Conservation (phyloP, 1,140 invertebrate genomes). For the Eupristina koningsbergeri region DNA sequence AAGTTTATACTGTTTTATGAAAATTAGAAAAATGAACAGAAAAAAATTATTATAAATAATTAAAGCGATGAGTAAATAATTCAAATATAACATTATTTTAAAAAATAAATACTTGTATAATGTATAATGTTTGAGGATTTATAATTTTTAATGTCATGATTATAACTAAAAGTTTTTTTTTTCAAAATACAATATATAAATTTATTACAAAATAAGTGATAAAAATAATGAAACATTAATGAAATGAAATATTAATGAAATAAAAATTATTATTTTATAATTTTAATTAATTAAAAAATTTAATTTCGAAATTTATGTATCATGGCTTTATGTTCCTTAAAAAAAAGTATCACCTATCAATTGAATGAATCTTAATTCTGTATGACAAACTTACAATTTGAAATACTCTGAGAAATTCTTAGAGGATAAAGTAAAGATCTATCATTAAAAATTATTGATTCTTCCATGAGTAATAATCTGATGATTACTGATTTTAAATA, state of each 20-base stretch:
- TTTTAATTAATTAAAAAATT: too few species aligned
- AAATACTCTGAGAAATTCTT: neutral
- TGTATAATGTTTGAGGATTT: neutral
- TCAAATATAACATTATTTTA: neutral
- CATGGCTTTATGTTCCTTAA: neutral
- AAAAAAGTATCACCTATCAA: neutral
- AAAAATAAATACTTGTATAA: neutral
- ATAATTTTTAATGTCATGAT: neutral
- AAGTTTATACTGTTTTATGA: neutral
- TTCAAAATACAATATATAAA: too few species aligned
- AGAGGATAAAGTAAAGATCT: too few species aligned
- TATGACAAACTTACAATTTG: neutral
- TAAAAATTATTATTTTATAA: too few species aligned
- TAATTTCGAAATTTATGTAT: too few species aligned
- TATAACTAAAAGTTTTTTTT: neutral
- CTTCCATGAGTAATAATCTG: neutral
- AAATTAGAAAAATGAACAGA: neutral
- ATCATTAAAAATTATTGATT: neutral
- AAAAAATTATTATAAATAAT: neutral
- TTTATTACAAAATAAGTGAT: too few species aligned
- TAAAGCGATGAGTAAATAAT: neutral
- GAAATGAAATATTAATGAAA: too few species aligned
- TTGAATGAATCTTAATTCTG: neutral
- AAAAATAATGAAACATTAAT: too few species aligned
- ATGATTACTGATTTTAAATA: too few species aligned